phyloP scores from a whole-genome alignment of 2,888 invertebrate genomes.

The Calameuta pallipes region DNA sequence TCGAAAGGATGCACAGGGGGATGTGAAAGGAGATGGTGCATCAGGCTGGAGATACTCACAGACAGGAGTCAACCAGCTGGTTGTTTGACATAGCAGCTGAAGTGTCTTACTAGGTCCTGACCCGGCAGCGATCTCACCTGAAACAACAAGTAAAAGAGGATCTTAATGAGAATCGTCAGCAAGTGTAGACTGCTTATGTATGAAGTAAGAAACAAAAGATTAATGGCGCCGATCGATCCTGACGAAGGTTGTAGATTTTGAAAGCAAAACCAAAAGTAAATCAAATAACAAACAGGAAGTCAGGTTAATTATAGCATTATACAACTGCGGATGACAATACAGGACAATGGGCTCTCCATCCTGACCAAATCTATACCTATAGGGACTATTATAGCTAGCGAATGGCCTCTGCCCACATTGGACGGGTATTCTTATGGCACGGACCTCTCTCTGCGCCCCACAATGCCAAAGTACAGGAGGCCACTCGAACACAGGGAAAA shows the following conservation, averaged over 20 bases:
- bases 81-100: slow-evolving; percentile 72
- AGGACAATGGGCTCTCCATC: slow-evolving; percentile 11
- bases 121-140: slow-evolving; percentile 47
- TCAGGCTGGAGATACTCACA: slow-evolving; percentile 68
- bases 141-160: slow-evolving; percentile 24
- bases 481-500: neutral
- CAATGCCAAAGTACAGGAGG: slow-evolving; percentile 2
- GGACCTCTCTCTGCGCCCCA: neutral
- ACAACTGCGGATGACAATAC: slow-evolving; percentile 32
- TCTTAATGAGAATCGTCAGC: too few relatives aligned
- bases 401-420: neutral
- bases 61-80: slow-evolving; percentile 75
- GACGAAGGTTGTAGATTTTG: neutral
- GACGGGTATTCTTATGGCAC: neutral
- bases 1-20: too few relatives aligned
- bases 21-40: neutral
- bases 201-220: too few relatives aligned
- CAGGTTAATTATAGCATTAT: slow-evolving; percentile 35
- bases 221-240: too few relatives aligned
- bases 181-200: too few relatives aligned
- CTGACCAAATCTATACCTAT: slow-evolving; percentile 14
- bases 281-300: slow-evolving; percentile 40
- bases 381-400: neutral
- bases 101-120: slow-evolving; percentile 44
- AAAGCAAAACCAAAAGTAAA: slow-evolving; percentile 10